Evolutionary conservation across 2,797 vertebrate genomes (phyloP).

Genomic region (Strix occidentalis): DNA sequence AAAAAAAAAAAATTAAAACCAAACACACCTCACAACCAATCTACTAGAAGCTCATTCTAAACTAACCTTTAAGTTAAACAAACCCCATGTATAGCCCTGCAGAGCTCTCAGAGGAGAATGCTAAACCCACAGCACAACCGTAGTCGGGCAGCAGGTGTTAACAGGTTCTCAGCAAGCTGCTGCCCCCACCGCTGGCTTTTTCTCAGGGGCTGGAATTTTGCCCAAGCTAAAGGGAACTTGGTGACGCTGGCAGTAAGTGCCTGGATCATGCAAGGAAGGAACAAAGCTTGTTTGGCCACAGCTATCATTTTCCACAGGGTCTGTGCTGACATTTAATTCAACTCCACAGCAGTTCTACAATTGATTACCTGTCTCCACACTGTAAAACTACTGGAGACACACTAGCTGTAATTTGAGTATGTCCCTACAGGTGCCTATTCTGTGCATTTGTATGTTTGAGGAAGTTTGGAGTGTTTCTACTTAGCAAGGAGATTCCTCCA

Average conservation of each 20-base stretch:
- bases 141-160: not conserved
- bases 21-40: not conserved
- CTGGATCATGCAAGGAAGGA: not conserved
- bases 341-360: not conserved
- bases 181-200: not conserved
- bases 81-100: not conserved
- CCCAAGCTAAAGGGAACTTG: not conserved
- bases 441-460: not conserved
- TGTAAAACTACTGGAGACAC: not conserved
- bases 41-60: not conserved
- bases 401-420: fast-evolving
- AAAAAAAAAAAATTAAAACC: no score
- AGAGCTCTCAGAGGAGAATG: not conserved
- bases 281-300: not conserved
- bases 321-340: not conserved
- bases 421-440: not conserved
- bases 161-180: not conserved
- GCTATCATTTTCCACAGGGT: not conserved
- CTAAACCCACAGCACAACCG: not conserved
- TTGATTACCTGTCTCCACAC: not conserved
- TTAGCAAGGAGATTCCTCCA: not conserved
- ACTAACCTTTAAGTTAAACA: not conserved
- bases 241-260: not conserved
- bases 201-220: not conserved
- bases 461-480: not conserved